phyloP scores from a whole-genome alignment of 1,140 invertebrate species.

The Limonius californicus region DNA sequence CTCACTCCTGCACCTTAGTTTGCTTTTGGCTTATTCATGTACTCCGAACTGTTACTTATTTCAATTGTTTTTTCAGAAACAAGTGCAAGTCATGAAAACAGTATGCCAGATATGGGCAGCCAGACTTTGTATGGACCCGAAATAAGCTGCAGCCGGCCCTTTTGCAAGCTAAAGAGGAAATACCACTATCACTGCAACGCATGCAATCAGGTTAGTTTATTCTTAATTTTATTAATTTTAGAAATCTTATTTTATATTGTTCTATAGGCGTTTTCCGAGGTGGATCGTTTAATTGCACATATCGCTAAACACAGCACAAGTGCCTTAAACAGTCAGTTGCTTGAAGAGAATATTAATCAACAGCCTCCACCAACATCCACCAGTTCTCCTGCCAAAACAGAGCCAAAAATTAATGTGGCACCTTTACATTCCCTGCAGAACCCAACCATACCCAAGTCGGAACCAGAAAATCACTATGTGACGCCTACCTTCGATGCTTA shows the following conservation, averaged over 20 bases:
- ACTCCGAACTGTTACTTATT: too few species aligned
- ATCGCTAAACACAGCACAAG: constrained; percentile 66
- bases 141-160: constrained; percentile 72
- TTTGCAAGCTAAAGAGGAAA: constrained; percentile 81
- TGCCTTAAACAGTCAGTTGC: constrained; percentile 51
- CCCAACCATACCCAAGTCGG: constrained; percentile 25
- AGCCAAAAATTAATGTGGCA: constrained; percentile 42
- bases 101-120: constrained; percentile 20
- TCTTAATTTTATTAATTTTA: neutral
- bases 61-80: constrained; percentile 7
- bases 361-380: constrained; percentile 25
- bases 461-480: constrained; percentile 34
- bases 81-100: neutral
- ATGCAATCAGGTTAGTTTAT: constrained; percentile 68
- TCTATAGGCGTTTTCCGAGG: constrained; percentile 67
- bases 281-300: constrained; percentile 63
- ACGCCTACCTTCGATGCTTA: constrained; percentile 45
- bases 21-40: too few species aligned
- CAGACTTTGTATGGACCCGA: constrained; percentile 49
- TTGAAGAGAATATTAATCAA: constrained; percentile 49
- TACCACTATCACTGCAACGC: constrained; percentile 83
- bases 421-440: constrained; percentile 41
- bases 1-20: neutral
- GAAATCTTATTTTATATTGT: constrained; percentile 9
- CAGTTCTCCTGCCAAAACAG: constrained; percentile 23